A percentile compares a stretch with the other conserved stretches of the same genome.
Conservation (phyloP, 2,888 invertebrate species). For the Ceramica pisi region DNA sequence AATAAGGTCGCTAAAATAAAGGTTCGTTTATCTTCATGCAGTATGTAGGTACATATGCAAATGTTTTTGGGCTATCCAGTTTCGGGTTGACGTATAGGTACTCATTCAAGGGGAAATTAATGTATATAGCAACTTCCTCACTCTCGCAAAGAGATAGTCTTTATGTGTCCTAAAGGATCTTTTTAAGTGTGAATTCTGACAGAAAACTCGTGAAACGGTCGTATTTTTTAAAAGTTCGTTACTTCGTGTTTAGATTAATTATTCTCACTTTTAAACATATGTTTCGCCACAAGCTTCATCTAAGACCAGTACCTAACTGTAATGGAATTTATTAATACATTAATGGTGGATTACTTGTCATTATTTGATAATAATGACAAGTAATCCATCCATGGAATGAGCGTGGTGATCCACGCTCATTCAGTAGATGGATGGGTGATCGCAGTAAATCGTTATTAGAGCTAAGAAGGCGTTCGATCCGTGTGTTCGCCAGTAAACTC, state of each 20-base stretch:
- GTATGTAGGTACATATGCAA: neutral
- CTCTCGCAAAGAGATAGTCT: conserved; percentile 10
- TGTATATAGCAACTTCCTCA: conserved; percentile 16
- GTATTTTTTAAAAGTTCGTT: too few relatives aligned
- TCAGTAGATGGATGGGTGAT: conserved; percentile 43
- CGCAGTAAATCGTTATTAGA: conserved; percentile 47
- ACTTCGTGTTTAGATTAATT: too few relatives aligned
- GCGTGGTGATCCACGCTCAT: conserved; percentile 25
- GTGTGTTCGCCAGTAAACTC: conserved; percentile 31
- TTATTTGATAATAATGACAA: too few relatives aligned
- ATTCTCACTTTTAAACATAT: too few relatives aligned
- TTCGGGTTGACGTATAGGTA: neutral
- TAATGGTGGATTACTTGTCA: conserved; percentile 4
- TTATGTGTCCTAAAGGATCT: conserved; percentile 28
- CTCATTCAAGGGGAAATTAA: conserved; percentile 10
- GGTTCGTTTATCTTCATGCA: neutral
- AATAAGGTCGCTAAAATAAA: neutral
- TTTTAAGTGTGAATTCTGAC: neutral
- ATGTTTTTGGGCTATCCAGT: neutral
- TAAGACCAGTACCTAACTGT: neutral
- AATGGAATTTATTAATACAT: conserved; percentile 17
- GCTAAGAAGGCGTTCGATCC: conserved; percentile 47
- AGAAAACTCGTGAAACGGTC: too few relatives aligned
- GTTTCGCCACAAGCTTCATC: neutral
- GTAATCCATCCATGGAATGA: too few relatives aligned